Evolutionary conservation across 2,797 vertebrate species (phyloP).

Genomic region (Chloroceryle inda): DNA sequence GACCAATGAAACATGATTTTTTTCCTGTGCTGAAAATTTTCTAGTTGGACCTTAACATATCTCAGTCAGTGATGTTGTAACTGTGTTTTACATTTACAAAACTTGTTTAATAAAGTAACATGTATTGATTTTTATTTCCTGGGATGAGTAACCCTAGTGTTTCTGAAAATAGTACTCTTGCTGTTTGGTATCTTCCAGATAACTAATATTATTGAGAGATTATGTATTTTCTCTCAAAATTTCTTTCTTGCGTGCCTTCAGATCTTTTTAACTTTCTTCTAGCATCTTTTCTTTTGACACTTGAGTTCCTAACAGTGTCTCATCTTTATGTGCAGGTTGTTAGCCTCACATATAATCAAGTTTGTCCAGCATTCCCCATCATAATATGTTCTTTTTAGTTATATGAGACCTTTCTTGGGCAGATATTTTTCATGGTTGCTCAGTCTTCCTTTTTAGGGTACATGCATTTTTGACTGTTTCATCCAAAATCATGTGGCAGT

Average conservation of each 20-base stretch:
- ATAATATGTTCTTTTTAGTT: constrained; percentile 1
- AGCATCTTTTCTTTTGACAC: not conserved
- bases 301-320: not conserved
- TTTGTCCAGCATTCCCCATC: constrained; percentile 1
- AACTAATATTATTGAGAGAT: not conserved
- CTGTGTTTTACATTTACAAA: constrained; percentile 43
- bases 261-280: constrained; percentile 15
- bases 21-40: not conserved
- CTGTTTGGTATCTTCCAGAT: not conserved
- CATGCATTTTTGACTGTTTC: not conserved
- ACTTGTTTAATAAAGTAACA: constrained; percentile 16
- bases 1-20: constrained; percentile 31
- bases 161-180: not conserved
- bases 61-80: not conserved
- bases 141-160: not conserved
- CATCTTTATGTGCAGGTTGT: not conserved
- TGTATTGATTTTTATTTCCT: constrained; percentile 28
- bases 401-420: not conserved
- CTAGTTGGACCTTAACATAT: not conserved
- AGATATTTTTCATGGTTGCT: constrained; percentile 8
- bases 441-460: not conserved
- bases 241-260: not conserved
- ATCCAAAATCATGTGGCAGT: not conserved
- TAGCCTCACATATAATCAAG: constrained; percentile 14
- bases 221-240: not conserved